Base-by-base conservation (phyloP, 2,797 vertebrate species). In the Argentina silus region DNA sequence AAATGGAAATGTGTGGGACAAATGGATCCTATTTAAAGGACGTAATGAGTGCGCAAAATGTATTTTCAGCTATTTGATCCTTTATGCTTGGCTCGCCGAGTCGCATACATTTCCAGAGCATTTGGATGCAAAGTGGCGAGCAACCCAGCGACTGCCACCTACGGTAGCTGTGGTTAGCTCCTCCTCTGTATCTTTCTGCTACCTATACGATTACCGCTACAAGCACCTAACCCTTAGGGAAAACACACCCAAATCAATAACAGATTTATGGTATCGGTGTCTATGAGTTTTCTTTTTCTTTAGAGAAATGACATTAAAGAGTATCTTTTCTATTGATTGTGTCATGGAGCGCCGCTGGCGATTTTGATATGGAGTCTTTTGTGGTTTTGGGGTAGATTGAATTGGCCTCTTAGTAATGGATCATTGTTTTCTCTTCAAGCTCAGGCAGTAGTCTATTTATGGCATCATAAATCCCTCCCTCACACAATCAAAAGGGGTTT, bases 371-470 rank as follows among this genome's bases (percentile, higher is more conserved):
- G 68, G 61, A 63, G 43, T 67, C 42, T 70, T 73, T 74, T 83
- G 72, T 80, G 15, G 74, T 69, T 81, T 65, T 7, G 45, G 79
- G 63, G 74, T 66, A 72, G 69, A 85, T 83, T 80, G 71, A 84
- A 88, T 87, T 87, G 84, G 75, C 79, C 77, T 80, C 78, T 82
- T 84, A 78, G 81, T 83, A 80, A 90, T 79, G 82, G 86, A 80
- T 87, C 72, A 79, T 87, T 87, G 78, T 86, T 87, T 88, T 84
- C 72, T 75, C 48, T 10, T 82, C 57, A 69, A 77, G 81, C 78
- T 78, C 64, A 21, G 75, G 53, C 67, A 72, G 69, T 51, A 48
- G 43, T 80, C 80, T 86, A 75, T 86, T 87, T 84, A 79, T 81
- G 76, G 79, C 77, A 73, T 78, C 74, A 78, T 85, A 83, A 88